Conservation (phyloP, 2,797 vertebrate genomes). For the Lacerta viridis region DNA sequence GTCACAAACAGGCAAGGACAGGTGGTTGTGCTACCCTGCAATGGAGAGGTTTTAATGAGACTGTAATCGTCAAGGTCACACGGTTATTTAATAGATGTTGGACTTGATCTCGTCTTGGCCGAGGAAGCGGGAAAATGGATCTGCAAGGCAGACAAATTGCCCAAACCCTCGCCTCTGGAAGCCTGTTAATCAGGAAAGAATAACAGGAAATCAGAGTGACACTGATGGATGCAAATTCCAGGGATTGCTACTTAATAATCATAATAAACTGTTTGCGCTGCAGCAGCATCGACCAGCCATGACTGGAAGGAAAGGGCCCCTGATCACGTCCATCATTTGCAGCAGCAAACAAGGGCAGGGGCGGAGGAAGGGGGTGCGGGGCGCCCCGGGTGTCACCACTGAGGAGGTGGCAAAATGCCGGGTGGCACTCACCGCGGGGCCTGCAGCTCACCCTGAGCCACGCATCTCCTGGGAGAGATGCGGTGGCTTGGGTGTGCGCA, state of each 20-base stretch:
- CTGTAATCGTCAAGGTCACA: slow-evolving; percentile 56
- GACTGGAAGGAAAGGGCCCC: too few relatives aligned
- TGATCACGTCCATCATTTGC: too few relatives aligned
- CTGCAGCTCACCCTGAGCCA: too few relatives aligned
- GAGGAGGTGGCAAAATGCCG: too few relatives aligned
- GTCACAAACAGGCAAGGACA: slow-evolving; percentile 67
- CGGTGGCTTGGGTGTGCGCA: too few relatives aligned
- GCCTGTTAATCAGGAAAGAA: not conserved
- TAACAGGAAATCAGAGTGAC: fast-evolving
- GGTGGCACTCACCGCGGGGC: fast-evolving
- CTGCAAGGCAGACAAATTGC: slow-evolving; percentile 53
- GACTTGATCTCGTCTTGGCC: slow-evolving; percentile 66
- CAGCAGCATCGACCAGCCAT: not conserved
- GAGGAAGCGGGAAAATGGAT: not conserved
- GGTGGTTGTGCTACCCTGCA: slow-evolving; percentile 34
- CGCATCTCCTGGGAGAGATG: too few relatives aligned
- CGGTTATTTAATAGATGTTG: slow-evolving; percentile 46
- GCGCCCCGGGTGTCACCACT: too few relatives aligned
- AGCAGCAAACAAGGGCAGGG: too few relatives aligned
- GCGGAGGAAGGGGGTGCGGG: too few relatives aligned
- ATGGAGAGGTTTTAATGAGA: slow-evolving; percentile 71
- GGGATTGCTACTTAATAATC: slow-evolving; percentile 32
- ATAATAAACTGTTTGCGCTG: not conserved
- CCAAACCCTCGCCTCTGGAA: slow-evolving; percentile 16
- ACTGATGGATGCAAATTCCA: not conserved